These are phyloP conservation scores for Chrosomus eos DNA, from an alignment of 2,797 vertebrate genomes.

Conservation along the genomic window DNA sequence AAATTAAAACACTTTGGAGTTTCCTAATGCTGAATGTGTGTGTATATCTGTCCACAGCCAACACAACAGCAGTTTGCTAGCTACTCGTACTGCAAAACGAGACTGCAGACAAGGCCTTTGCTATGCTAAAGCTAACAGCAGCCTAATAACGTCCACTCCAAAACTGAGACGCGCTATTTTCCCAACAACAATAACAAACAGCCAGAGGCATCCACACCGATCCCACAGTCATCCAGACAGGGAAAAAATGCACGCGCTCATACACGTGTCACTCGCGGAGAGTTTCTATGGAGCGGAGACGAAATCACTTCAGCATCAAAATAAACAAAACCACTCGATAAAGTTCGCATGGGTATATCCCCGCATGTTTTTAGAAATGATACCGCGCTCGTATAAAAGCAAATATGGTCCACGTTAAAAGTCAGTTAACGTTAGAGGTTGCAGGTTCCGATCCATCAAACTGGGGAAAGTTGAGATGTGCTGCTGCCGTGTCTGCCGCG, in stretches of 20 bases:
- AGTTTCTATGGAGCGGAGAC: constrained; percentile 28
- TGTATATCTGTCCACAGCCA: constrained; percentile 11
- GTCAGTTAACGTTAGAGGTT: background rate
- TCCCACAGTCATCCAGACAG: constrained; percentile 8
- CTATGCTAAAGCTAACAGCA: constrained; percentile 49
- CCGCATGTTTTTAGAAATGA: background rate
- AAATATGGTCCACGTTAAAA: background rate
- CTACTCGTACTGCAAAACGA: background rate
- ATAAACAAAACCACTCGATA: constrained; percentile 56
- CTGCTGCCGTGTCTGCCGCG: constrained; percentile 26
- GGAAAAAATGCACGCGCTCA: background rate
- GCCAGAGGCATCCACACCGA: background rate
- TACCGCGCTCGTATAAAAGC: too few relatives aligned
- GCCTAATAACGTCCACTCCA: constrained; percentile 13
- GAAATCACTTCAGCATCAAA: constrained; percentile 24
- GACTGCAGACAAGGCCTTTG: constrained; percentile 43
- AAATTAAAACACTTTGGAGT: constrained; percentile 13
- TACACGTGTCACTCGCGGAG: constrained; percentile 38
- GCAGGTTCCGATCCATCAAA: background rate
- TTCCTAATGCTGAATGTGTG: background rate
- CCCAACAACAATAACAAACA: constrained; percentile 9
- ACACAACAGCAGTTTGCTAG: constrained; percentile 23
- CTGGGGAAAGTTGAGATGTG: constrained; percentile 26
- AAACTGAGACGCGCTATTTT: background rate
- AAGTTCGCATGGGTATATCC: constrained; percentile 65